Evolutionary conservation across 2,888 invertebrate genomes (phyloP).

Genomic region (Rhingia rostrata): DNA sequence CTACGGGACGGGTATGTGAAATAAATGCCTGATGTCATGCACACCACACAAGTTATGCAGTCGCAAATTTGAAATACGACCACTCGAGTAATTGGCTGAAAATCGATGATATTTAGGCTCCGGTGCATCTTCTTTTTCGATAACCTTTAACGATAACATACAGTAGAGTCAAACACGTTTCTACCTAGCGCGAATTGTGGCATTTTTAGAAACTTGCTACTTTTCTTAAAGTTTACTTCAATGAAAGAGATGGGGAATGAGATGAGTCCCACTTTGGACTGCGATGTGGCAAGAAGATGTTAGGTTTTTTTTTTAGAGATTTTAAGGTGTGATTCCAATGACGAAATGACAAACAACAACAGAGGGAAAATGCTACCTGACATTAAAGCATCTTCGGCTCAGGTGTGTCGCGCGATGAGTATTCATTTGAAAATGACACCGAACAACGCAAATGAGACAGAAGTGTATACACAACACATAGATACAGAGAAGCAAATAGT

Average conservation of each 20-base stretch:
- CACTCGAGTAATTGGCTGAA: neutral
- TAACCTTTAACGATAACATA: constrained; percentile 54
- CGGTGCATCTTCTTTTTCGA: constrained; percentile 3
- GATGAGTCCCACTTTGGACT: constrained; percentile 9
- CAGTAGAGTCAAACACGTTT: neutral
- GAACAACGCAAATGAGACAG: constrained; percentile 8
- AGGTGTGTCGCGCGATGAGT: constrained; percentile 24
- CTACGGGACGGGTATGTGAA: neutral
- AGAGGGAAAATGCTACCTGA: constrained; percentile 34
- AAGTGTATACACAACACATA: neutral
- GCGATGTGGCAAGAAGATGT: constrained; percentile 20
- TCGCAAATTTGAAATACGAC: neutral
- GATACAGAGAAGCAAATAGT: neutral
- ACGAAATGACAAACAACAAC: constrained; percentile 49
- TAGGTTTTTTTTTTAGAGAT: constrained; percentile 9
- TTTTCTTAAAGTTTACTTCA: neutral
- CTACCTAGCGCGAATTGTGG: neutral
- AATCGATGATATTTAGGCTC: constrained; percentile 44
- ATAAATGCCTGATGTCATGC: constrained; percentile 34
- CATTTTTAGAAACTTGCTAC: constrained; percentile 14
- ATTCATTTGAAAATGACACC: constrained; percentile 43
- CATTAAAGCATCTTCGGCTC: constrained; percentile 51
- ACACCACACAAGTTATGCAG: constrained; percentile 14
- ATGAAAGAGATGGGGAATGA: constrained; percentile 4
- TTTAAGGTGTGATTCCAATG: constrained; percentile 53